These are phyloP conservation scores for Solen grandis DNA, from an alignment of 1,140 invertebrate species.

Conservation along the genomic window DNA sequence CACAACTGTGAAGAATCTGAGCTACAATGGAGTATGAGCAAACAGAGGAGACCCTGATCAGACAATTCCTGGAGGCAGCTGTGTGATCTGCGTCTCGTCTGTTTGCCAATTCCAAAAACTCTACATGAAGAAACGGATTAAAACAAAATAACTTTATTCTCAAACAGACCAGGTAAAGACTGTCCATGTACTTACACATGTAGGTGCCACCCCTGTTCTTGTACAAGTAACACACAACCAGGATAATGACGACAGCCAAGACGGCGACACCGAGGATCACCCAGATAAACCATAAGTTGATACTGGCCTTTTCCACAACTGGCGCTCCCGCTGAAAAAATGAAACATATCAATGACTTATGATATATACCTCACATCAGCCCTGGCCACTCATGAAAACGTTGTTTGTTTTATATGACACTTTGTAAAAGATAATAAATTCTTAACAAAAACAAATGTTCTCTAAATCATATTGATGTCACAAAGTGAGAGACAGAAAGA, in stretches of 20 bases:
- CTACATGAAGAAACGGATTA: too few relatives aligned
- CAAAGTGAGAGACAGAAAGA: not conserved
- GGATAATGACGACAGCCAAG: constrained; percentile 42
- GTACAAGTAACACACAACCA: constrained; percentile 54
- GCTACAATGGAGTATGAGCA: too few relatives aligned
- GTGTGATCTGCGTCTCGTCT: too few relatives aligned
- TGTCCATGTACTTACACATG: constrained; percentile 51
- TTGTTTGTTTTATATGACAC: not conserved
- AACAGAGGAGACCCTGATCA: too few relatives aligned
- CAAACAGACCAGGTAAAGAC: too few relatives aligned
- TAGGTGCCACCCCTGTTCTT: constrained; percentile 57
- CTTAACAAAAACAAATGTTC: not conserved
- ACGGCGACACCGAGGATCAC: constrained; percentile 49
- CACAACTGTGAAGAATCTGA: too few relatives aligned
- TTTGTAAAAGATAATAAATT: not conserved
- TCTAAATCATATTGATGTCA: not conserved
- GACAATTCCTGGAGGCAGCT: too few relatives aligned
- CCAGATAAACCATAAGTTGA: constrained; percentile 47
- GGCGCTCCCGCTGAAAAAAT: not conserved
- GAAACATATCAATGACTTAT: too few relatives aligned
- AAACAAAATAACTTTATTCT: too few relatives aligned
- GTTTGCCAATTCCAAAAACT: too few relatives aligned
- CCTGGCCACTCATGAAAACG: too few relatives aligned
- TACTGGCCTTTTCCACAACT: constrained; percentile 7
- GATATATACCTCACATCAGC: too few relatives aligned